Conservation (phyloP, 2,888 invertebrate genomes). For the Rhagonycha lutea region DNA sequence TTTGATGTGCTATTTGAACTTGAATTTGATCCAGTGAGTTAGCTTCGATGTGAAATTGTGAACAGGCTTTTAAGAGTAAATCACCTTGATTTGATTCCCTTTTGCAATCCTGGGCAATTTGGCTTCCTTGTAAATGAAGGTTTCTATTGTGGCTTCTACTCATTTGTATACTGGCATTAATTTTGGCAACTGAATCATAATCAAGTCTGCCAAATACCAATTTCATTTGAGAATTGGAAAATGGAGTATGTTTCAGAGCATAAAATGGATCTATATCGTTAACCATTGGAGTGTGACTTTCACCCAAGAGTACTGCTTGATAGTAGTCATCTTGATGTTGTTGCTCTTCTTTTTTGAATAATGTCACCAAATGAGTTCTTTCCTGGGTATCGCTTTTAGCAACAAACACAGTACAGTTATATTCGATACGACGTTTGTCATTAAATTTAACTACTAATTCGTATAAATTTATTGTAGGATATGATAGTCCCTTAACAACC, state of each 20-base stretch:
- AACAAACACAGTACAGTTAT: slow-evolving; percentile 59
- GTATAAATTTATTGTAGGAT: slow-evolving; percentile 56
- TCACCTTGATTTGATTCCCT: slow-evolving; percentile 61
- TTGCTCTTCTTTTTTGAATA: slow-evolving; percentile 54
- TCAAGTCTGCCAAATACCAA: slow-evolving; percentile 58
- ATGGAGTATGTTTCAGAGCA: slow-evolving; percentile 60
- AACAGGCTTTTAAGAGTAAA: slow-evolving; percentile 62
- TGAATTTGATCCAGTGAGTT: slow-evolving; percentile 60
- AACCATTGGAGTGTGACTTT: slow-evolving; percentile 57
- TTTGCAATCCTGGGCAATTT: slow-evolving; percentile 57
- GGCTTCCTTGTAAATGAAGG: slow-evolving; percentile 57
- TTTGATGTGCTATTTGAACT: slow-evolving; percentile 58
- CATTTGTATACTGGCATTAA: slow-evolving; percentile 50
- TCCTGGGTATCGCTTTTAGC: slow-evolving; percentile 62
- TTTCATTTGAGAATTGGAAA: slow-evolving; percentile 57
- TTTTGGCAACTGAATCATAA: slow-evolving; percentile 43
- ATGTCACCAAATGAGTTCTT: slow-evolving; percentile 59
- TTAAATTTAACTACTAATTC: slow-evolving; percentile 63
- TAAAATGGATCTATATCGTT: slow-evolving; percentile 60
- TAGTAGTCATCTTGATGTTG: slow-evolving; percentile 48
- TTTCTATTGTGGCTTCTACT: slow-evolving; percentile 59
- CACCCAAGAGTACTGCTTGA: slow-evolving; percentile 58
- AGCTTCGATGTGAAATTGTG: slow-evolving; percentile 60
- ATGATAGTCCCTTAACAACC: slow-evolving; percentile 61
- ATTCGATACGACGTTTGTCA: slow-evolving; percentile 58